Evolutionary conservation across 2,888 invertebrate genomes (phyloP).

Genomic region (Coelinius sp.): DNA sequence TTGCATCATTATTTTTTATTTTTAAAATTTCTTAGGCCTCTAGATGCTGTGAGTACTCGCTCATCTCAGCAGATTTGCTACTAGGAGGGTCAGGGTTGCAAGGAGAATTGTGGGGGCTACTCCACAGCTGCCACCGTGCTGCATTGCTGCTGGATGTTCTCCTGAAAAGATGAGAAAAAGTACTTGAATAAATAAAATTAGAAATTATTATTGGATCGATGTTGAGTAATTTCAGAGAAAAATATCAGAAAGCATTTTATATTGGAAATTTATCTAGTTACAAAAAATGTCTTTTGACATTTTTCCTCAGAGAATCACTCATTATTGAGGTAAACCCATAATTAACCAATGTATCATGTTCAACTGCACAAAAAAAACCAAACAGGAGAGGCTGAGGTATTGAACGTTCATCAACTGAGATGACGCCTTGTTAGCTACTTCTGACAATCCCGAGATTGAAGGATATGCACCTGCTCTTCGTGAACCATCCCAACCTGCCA

Average conservation of each 20-base stretch:
- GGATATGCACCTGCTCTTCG: conserved; percentile 38
- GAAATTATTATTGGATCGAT: no score
- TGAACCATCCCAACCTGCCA: conserved; percentile 19
- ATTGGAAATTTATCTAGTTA: no score
- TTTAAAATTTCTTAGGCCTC: conserved; percentile 43
- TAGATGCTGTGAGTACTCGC: conserved; percentile 52
- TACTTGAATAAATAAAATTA: no score
- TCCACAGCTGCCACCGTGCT: conserved; percentile 71
- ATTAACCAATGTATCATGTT: no score
- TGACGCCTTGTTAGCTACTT: conserved; percentile 45
- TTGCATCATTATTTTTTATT: conserved; percentile 16
- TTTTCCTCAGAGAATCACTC: no score
- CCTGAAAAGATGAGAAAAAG: conserved; percentile 74
- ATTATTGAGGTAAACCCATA: no score
- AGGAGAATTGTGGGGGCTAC: conserved; percentile 62
- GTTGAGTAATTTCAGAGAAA: no score
- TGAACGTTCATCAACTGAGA: conserved; percentile 41
- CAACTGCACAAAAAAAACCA: no score
- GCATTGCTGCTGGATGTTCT: conserved; percentile 90
- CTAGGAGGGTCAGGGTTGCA: conserved; percentile 60
- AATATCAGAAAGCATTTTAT: no score
- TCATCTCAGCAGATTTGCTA: conserved; percentile 67
- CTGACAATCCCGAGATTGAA: conserved; percentile 47
- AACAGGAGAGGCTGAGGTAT: not conserved
- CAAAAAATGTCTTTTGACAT: no score